Base-by-base conservation (phyloP, 35 echinoderm and acorn worm genomes). In the Ophiothrix spiculata region DNA sequence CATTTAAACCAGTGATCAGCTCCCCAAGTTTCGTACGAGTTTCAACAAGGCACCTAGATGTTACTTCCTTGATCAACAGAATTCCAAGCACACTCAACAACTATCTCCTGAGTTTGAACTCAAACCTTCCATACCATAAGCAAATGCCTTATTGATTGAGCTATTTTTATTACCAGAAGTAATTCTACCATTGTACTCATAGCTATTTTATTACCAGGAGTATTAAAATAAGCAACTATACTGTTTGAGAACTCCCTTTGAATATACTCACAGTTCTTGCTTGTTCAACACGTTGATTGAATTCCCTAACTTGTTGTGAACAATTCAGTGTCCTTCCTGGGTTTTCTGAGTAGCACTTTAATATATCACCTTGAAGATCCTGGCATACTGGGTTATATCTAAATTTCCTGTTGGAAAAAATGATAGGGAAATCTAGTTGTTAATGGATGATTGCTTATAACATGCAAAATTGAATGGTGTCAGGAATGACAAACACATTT, bases 291-390 rank as follows among this genome's bases (percentile, higher is more conserved):
- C 95, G 93, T 75, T 37, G 32, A 64, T 83, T 97, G 73, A 97
- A 97, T 42, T 88, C 88, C 29, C 87, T 97, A 29, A 97, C 95
- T 89, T 93, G 76, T 54, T 93, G 83, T 33, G 95, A 87, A 88
- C 95, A 97, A 37, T 93, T 97, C 4, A 97, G 33, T 0, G 83
- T 84, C 34, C 87, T 79, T 31, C 75, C 85, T 0, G 95, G 95
- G 69, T 97, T 93, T 1, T 87, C 81, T 40, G 84, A 79, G 75
- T 93, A 97, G 75, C 95, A 97, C 35, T 93, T 88, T 37, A 86
- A 15, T 6, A 97, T 88, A 10, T 90, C 91, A 34, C 88, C 88
- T 77, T 97, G 95, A 32, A 93, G 85, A 23, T 77, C 87, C 40
- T 97, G 77, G 77, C 95, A 97, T 19, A 97, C 88, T 17, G 91